These are phyloP conservation scores for Aplidium turbinatum DNA, from an alignment of 23 tunicate species.

Conservation along the genomic window DNA sequence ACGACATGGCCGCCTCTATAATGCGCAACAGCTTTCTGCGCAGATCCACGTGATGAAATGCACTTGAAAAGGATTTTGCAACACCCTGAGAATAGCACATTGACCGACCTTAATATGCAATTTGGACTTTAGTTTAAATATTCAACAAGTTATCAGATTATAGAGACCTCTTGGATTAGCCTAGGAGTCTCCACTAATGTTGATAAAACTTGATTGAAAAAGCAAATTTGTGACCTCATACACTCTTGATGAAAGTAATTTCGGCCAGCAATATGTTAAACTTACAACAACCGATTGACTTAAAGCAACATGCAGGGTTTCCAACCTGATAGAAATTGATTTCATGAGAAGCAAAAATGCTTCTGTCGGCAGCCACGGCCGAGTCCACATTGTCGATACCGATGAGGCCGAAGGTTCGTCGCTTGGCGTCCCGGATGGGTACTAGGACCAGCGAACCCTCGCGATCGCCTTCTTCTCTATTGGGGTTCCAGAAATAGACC, in stretches of 20 bases:
- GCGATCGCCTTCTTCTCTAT: conserved; percentile 51
- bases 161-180: not conserved
- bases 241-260: no score
- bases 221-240: no score
- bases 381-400: conserved; percentile 75
- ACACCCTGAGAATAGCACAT: conserved; percentile 50
- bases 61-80: conserved; percentile 63
- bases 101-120: no score
- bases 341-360: conserved; percentile 88
- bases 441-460: conserved; percentile 88
- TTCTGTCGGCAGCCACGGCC: conserved; percentile 63
- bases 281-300: not conserved
- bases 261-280: no score
- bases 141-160: not conserved
- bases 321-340: conserved; percentile 82
- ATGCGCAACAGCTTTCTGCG: conserved; percentile 81
- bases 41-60: conserved; percentile 86
- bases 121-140: not conserved
- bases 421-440: conserved; percentile 69
- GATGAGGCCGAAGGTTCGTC: conserved; percentile 74
- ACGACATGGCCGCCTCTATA: conserved; percentile 83
- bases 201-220: no score
- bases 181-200: no score
- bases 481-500: conserved; percentile 76
- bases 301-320: not conserved